A percentile compares a stretch with the other conserved stretches of the same genome.
Conservation (phyloP, 2,888 invertebrate species). For the Cephus nigrinus region DNA sequence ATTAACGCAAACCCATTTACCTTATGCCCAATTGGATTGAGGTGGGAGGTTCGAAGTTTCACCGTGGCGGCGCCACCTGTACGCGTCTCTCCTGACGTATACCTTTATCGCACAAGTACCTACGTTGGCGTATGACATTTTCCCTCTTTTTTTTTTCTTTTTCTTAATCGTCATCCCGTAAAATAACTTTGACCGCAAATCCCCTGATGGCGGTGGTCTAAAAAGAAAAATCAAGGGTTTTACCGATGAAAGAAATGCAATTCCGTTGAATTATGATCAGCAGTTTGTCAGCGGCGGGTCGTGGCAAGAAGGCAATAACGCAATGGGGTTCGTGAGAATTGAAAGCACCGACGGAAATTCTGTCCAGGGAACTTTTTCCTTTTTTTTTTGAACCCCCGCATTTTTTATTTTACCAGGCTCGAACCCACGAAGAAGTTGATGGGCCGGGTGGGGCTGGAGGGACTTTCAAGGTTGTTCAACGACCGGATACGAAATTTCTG, state of each 20-base stretch:
- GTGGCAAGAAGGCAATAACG: constrained; percentile 34
- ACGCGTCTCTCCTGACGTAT: neutral
- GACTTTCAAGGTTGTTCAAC: neutral
- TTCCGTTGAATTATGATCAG: constrained; percentile 45
- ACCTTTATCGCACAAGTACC: neutral
- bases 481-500: neutral
- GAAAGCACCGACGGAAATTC: neutral
- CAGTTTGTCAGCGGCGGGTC: constrained; percentile 39
- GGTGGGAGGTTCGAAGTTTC: neutral
- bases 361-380: neutral
- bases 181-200: neutral
- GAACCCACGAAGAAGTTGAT: neutral
- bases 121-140: neutral
- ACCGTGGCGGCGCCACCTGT: neutral
- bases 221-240: neutral
- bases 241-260: constrained; percentile 41
- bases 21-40: neutral
- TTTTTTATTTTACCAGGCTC: no score
- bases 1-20: neutral
- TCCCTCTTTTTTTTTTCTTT: neutral
- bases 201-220: neutral
- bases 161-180: neutral
- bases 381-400: neutral
- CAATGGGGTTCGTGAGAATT: neutral
- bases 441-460: neutral